Conservation (phyloP, 2,113 vertebrate genomes). For the Ciconia stormi region DNA sequence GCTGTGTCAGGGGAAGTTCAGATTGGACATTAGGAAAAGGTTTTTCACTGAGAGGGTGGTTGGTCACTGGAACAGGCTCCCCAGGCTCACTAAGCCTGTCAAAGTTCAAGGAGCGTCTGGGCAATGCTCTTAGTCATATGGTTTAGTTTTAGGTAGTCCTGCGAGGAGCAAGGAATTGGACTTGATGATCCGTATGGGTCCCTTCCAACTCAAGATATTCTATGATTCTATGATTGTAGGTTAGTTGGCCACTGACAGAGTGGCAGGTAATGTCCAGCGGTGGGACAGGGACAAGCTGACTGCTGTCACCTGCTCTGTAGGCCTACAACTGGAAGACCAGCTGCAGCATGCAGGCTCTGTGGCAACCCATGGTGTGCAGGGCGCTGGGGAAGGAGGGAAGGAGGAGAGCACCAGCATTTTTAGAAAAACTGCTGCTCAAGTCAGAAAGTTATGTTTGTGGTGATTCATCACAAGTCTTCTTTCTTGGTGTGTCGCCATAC, state of each 20-base stretch:
- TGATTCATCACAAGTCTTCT: background rate
- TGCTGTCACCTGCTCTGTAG: background rate
- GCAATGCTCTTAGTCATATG: background rate
- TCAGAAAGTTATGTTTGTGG: background rate
- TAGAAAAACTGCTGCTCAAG: background rate
- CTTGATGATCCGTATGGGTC: background rate
- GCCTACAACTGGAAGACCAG: background rate
- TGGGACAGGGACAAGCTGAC: background rate
- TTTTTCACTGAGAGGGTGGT: background rate
- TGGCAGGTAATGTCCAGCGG: background rate
- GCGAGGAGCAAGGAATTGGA: background rate
- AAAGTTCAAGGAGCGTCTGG: background rate
- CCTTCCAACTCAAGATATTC: background rate
- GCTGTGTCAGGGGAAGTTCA: background rate
- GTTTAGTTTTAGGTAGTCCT: background rate
- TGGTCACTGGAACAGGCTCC: background rate
- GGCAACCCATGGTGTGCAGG: background rate
- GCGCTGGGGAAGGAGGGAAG: accelerated
- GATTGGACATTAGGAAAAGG: background rate
- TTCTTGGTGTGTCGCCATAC: background rate
- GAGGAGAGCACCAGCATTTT: background rate
- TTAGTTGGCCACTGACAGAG: background rate
- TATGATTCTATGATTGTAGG: background rate
- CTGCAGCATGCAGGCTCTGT: background rate
- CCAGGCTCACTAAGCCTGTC: background rate